Evolutionary conservation across 2,113 vertebrate genomes (phyloP), one percentile per base, ranked within the genome.

Genomic region (Epinephelus moara): DNA sequence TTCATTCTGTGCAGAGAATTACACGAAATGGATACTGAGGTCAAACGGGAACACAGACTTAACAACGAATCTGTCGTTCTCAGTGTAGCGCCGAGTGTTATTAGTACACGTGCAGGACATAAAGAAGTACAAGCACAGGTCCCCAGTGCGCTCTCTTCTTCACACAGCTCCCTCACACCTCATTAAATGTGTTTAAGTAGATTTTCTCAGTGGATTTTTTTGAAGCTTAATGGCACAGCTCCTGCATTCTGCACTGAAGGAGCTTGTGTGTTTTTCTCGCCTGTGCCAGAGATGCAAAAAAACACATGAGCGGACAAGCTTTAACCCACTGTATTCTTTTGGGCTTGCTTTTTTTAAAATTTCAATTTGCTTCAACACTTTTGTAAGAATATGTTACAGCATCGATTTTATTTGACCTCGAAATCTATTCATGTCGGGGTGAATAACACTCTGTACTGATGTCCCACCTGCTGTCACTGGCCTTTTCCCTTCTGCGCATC

Each of bases 111-210:
- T 71, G 79, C 79, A 78, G 57, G 37, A 70, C 76, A 78, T 85
- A 69, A 85, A 84, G 66, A 82, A 71, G 56, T 70, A 71, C 70
- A 75, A 75, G 75, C 81, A 45, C 56, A 57, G 30, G 23, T 55
- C 80, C 67, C 70, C 33, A 4, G 55, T 71, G 81, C 68, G 72
- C 76, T 81, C 60, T 17, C 78, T 47, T 74, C 68, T 69, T 60
- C 78, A 33, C 74, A 80, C 79, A 42, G 82, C 82, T 81, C 78
- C 78, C 82, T 80, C 70, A 78, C 71, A 85, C 78, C 82, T 91
- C 82, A 92, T 91, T 92, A 84, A 87, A 80, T 62, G 64, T 62
- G 72, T 84, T 77, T 76, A 76, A 88, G 87, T 78, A 85, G 80
- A 73, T 90, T 88, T 88, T 83, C 49, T 80, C 25, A 75, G 72